phyloP scores from a whole-genome alignment of 1,140 invertebrate genomes.

The Zophobas atratus region DNA sequence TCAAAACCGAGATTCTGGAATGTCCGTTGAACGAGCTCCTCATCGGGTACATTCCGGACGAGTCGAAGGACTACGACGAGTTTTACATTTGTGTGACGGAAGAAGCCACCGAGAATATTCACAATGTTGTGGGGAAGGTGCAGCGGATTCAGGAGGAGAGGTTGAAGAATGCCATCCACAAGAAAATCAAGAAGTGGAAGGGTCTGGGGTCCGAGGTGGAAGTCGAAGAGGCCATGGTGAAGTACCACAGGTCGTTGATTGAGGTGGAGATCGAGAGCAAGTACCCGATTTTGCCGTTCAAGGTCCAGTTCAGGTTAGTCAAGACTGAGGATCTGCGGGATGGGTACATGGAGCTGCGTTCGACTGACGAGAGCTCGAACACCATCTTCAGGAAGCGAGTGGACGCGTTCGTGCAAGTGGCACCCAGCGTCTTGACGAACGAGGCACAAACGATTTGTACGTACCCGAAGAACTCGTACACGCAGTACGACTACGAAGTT shows the following conservation, averaged over 20 bases:
- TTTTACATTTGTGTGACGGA: slow-evolving; percentile 80
- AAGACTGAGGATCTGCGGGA: slow-evolving; percentile 74
- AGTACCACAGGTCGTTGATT: slow-evolving; percentile 71
- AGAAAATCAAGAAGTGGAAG: slow-evolving; percentile 73
- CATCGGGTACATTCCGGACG: slow-evolving; percentile 78
- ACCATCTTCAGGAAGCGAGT: slow-evolving; percentile 73
- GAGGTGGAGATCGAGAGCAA: slow-evolving; percentile 77
- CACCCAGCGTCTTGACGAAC: slow-evolving; percentile 66
- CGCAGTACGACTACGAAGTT: slow-evolving; percentile 72
- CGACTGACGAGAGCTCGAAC: slow-evolving; percentile 71
- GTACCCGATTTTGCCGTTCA: slow-evolving; percentile 72
- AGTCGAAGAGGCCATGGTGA: slow-evolving; percentile 72
- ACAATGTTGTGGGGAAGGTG: slow-evolving; percentile 71
- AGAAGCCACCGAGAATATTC: slow-evolving; percentile 68
- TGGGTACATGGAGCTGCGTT: slow-evolving; percentile 77
- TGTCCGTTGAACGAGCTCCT: slow-evolving; percentile 74
- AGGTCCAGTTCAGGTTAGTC: slow-evolving; percentile 69
- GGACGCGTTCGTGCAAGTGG: slow-evolving; percentile 71
- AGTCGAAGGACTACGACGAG: slow-evolving; percentile 74
- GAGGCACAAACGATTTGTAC: slow-evolving; percentile 76
- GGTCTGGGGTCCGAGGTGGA: slow-evolving; percentile 70
- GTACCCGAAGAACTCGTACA: slow-evolving; percentile 69
- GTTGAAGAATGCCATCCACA: slow-evolving; percentile 76
- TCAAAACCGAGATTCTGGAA: slow-evolving; percentile 70
- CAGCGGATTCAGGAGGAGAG: slow-evolving; percentile 75